Evolutionary conservation across 37 sponge, comb jelly and placozoan species (phyloP).

Genomic region (Cliona cf. orientalis): DNA sequence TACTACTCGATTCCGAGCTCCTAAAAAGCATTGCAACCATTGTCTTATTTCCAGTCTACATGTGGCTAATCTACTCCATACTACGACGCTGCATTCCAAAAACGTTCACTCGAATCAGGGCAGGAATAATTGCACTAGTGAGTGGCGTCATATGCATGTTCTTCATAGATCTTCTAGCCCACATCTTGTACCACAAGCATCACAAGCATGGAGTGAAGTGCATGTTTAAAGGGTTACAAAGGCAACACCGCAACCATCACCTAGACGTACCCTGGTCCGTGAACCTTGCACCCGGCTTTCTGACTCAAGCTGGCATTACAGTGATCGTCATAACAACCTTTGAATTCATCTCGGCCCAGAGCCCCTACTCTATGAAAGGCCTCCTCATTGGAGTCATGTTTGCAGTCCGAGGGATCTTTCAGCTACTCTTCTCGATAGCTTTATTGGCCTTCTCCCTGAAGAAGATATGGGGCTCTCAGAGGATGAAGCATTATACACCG

Average conservation of each 20-base stretch:
- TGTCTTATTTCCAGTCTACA: background rate
- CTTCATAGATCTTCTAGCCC: background rate
- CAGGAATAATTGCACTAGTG: background rate
- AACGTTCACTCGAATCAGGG: background rate
- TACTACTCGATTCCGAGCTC: background rate
- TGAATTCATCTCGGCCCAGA: constrained; percentile 3
- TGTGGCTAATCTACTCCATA: constrained; percentile 1
- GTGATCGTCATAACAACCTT: background rate
- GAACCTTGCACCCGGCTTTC: background rate
- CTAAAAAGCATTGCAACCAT: background rate
- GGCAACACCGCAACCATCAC: no score
- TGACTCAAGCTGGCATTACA: background rate
- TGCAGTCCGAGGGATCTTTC: background rate
- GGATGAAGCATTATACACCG: background rate
- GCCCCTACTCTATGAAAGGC: background rate
- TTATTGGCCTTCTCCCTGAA: background rate
- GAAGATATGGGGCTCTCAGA: background rate
- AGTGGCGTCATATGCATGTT: background rate
- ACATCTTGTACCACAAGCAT: background rate
- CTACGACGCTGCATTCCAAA: background rate
- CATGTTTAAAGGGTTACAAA: no score
- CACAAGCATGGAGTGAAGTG: background rate
- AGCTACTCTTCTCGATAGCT: background rate
- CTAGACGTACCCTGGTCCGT: background rate
- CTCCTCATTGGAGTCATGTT: background rate